Evolutionary conservation across 1,140 invertebrate species (phyloP), one percentile per base, ranked within the genome.

Genomic region (Caerostris extrusa): DNA sequence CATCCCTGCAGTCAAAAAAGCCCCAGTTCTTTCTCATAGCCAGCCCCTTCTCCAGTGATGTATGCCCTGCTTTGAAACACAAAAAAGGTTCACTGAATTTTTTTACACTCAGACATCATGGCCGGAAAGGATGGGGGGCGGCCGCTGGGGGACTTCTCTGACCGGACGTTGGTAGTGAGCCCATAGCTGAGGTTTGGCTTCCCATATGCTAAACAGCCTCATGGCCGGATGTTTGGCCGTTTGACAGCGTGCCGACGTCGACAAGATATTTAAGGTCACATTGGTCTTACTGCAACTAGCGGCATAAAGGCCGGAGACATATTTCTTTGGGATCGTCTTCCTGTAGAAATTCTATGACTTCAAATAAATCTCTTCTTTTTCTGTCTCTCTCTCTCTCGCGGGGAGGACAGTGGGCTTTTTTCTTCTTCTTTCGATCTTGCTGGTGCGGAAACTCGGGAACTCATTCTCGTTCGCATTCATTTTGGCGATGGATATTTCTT

Each of bases 311-410:
- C 64, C 17, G 55, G 81, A 85, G 90, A 85, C 90, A 92, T 92
- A 92, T 92, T 92, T 92, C 90, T 92, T 92, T 83, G 19, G 77
- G 60, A 92, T 34, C 58, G 12, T 85, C 90, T 92, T 92, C 90
- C 90, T 92, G 90, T 92, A 57, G 57, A 67, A 50, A 91, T 83
- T 91, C 77, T 91, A 91, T 91, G 90, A 56, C 57, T 64, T 64
- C 81, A 61, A 50, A 92, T 92, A 92, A 92, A 92, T 92, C 90
- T 92, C 53, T 56, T 17, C 17, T n/a, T 34, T 12, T 60, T 81
- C 19, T 14, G n/a, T 60, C 14, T n/a, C 7, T 69, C n/a, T 7
- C 53, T 89, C 64, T 64, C 56, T 55, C n/a, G 10, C 34, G 4
- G 8, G 64, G 64, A 17, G n/a, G 7, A 5, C 10, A 12, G 71